phyloP scores from a whole-genome alignment of 2,888 invertebrate species.

The Bedellia somnulentella region DNA sequence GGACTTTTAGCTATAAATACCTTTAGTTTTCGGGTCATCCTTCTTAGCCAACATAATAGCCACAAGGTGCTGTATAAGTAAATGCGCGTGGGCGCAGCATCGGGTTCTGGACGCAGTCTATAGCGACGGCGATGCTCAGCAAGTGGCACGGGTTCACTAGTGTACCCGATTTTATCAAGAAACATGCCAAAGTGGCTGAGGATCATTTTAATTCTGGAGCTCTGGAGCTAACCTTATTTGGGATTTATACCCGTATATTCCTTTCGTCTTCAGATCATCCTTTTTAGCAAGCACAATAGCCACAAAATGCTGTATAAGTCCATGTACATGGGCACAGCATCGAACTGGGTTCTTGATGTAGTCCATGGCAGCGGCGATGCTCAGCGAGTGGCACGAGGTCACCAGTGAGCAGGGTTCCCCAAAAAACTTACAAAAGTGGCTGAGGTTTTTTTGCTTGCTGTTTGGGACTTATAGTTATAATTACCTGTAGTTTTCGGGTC shows the following conservation, averaged over 20 bases:
- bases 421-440: too few species aligned
- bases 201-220: too few species aligned
- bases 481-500: conserved; percentile 88
- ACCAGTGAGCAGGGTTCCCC: too few species aligned
- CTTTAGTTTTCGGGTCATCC: conserved; percentile 87
- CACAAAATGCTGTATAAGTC: conserved; percentile 83
- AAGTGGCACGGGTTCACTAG: conserved; percentile 93
- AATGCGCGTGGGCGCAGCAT: conserved; percentile 90
- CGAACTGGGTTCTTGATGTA: conserved; percentile 95
- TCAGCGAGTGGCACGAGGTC: conserved; percentile 90
- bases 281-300: conserved; percentile 82
- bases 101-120: conserved; percentile 96
- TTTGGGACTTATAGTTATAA: too few species aligned
- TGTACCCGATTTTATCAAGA: too few species aligned
- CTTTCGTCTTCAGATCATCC: conserved; percentile 87
- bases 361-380: conserved; percentile 88
- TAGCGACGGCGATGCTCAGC: conserved; percentile 87
- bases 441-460: too few species aligned
- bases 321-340: conserved; percentile 90
- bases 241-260: too few species aligned
- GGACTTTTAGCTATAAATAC: too few species aligned
- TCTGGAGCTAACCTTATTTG: too few species aligned
- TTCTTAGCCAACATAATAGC: conserved; percentile 82
- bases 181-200: too few species aligned
- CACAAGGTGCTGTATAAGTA: conserved; percentile 83